phyloP scores from a whole-genome alignment of 2,113 vertebrate species.

The Chrysemys picta region DNA sequence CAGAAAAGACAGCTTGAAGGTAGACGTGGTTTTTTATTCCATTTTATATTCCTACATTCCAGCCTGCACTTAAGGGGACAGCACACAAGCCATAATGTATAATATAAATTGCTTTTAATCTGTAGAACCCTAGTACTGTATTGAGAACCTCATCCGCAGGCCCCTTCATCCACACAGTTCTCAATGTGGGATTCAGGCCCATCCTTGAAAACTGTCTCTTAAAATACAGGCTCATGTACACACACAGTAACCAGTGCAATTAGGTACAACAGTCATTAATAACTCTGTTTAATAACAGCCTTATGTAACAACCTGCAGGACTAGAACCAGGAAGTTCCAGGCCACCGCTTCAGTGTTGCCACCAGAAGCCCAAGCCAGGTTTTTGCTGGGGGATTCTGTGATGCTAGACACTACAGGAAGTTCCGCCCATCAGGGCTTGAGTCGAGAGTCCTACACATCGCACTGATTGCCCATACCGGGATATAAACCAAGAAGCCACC shows the following conservation, averaged over 20 bases:
- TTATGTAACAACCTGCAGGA: too few relatives aligned
- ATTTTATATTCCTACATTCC: not conserved
- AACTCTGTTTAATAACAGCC: too few relatives aligned
- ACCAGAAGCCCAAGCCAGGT: too few relatives aligned
- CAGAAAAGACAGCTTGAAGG: not conserved
- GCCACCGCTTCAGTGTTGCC: too few relatives aligned
- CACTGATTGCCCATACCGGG: not conserved
- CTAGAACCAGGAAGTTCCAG: too few relatives aligned
- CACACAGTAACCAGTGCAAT: too few relatives aligned
- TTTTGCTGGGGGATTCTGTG: too few relatives aligned
- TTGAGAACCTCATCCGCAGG: not conserved
- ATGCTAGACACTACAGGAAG: too few relatives aligned
- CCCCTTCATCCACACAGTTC: not conserved
- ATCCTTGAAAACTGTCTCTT: too few relatives aligned
- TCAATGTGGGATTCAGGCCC: not conserved
- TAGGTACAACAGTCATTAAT: too few relatives aligned
- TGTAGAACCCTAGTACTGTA: not conserved
- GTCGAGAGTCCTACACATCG: not conserved
- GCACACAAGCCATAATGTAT: not conserved
- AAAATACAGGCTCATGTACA: too few relatives aligned
- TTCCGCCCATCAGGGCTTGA: too few relatives aligned
- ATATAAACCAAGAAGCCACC: not conserved
- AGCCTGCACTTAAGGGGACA: conserved; percentile 1
- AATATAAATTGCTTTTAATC: conserved; percentile 30
- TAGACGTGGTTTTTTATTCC: not conserved